A percentile compares a stretch with the other conserved stretches of the same genome.
These are phyloP conservation scores for Callopanchax toddi DNA, from an alignment of 2,113 vertebrate genomes.

Conservation along the genomic window DNA sequence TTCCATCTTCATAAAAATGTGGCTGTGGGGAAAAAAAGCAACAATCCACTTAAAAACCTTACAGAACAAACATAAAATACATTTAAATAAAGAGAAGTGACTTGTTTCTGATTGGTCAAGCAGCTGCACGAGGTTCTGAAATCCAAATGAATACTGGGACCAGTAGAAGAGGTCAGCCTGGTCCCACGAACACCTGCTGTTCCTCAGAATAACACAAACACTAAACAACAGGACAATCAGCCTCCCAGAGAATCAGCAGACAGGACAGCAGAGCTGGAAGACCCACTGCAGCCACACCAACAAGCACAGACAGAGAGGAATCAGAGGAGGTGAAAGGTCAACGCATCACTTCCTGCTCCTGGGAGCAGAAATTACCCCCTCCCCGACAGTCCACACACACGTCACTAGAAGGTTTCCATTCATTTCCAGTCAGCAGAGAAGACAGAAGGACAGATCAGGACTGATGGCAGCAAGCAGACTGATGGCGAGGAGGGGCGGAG, in stretches of 20 bases:
- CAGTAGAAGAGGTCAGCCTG: background rate
- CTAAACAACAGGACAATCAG: conserved; percentile 1
- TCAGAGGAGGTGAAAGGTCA: no score
- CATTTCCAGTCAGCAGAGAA: conserved; percentile 28
- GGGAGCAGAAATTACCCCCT: no score
- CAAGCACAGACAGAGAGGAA: conserved; percentile 33
- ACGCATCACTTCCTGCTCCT: background rate
- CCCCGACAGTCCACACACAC: no score
- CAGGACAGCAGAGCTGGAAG: conserved; percentile 24
- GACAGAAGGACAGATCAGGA: conserved; percentile 48
- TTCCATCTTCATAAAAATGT: no score
- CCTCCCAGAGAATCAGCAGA: conserved; percentile 21
- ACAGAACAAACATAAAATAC: no score
- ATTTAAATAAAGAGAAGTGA: background rate
- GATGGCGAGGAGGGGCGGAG: conserved; percentile 24
- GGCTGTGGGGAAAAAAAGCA: no score
- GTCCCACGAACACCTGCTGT: background rate
- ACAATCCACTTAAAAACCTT: no score
- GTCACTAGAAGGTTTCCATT: conserved; percentile 18
- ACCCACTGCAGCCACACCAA: conserved; percentile 47
- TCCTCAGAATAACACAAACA: conserved; percentile 1
- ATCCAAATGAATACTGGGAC: background rate
- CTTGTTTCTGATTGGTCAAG: background rate
- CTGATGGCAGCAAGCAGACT: conserved; percentile 52
- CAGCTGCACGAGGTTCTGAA: background rate